A percentile compares a stretch with the other conserved stretches of the same genome.
These are phyloP conservation scores for Cerastis leucographa DNA, from an alignment of 2,888 invertebrate genomes.

Conservation along the genomic window DNA sequence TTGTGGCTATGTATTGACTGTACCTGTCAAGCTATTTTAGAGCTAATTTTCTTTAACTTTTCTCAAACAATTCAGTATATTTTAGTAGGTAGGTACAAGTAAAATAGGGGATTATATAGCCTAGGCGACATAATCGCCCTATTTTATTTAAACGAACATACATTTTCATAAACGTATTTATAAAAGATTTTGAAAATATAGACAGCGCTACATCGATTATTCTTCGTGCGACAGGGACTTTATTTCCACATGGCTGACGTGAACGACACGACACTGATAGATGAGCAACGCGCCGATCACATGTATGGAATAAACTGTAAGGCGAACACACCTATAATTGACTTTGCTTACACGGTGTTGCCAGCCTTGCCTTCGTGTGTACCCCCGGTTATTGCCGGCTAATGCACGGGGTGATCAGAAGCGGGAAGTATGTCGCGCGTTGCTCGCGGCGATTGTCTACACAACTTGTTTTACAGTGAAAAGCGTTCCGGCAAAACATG, in stretches of 20 bases:
- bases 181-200: constrained; percentile 31
- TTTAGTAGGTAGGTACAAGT: too few species aligned
- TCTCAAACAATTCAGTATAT: background rate
- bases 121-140: too few species aligned
- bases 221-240: constrained; percentile 49
- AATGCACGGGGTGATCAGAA: constrained; percentile 27
- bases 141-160: too few species aligned
- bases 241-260: constrained; percentile 63
- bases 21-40: background rate
- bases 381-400: constrained; percentile 30
- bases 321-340: constrained; percentile 67
- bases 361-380: constrained; percentile 41
- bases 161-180: background rate
- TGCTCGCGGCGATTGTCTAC: constrained; percentile 19
- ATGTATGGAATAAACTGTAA: constrained; percentile 63
- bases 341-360: constrained; percentile 66
- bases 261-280: constrained; percentile 67
- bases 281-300: constrained; percentile 61
- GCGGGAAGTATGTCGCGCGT: constrained; percentile 23
- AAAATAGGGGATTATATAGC: background rate
- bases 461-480: constrained; percentile 40
- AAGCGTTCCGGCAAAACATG: constrained; percentile 40
- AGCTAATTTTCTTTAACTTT: background rate
- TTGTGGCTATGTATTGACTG: background rate
- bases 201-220: constrained; percentile 36